Percentiles rank a stretch among this genome's conserved stretches.
phyloP scores from a whole-genome alignment of 2,113 vertebrate genomes.

The Symphodus melops region DNA sequence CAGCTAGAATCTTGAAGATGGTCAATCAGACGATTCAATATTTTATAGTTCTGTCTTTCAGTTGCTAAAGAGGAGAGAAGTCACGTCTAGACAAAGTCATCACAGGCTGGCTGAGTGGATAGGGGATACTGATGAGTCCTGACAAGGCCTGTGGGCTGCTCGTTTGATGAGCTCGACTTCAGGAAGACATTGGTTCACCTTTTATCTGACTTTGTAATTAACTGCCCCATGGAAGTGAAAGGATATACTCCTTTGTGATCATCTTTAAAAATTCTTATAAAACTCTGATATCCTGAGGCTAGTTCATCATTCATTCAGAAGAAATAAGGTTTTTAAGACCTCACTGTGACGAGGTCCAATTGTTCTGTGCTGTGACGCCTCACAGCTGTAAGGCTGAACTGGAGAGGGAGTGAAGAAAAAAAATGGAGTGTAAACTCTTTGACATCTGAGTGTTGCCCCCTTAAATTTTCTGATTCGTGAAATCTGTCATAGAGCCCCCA shows the following conservation, averaged over 20 bases:
- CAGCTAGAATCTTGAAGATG: conserved; percentile 40
- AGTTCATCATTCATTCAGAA: conserved; percentile 8
- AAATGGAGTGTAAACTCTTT: conserved; percentile 46
- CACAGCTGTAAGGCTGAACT: conserved; percentile 18
- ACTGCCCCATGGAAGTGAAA: conserved; percentile 35
- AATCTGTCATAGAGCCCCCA: conserved; percentile 56
- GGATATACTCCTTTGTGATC: conserved; percentile 22
- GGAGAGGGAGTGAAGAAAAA: conserved; percentile 36
- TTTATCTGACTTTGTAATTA: conserved; percentile 56
- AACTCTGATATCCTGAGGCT: background rate
- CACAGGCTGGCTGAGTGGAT: conserved; percentile 34
- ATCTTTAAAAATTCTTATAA: conserved; percentile 30
- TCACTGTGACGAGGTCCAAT: conserved; percentile 7
- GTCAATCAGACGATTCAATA: conserved; percentile 53
- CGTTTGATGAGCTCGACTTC: conserved; percentile 47
- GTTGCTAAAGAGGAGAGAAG: conserved; percentile 19
- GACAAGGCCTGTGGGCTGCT: conserved; percentile 56
- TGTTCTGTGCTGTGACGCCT: conserved; percentile 19
- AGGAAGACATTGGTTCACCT: conserved; percentile 62
- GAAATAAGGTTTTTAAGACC: conserved; percentile 18
- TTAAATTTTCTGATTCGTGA: conserved; percentile 45
- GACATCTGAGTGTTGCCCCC: conserved; percentile 26
- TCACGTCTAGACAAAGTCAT: conserved; percentile 64
- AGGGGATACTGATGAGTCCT: conserved; percentile 63
- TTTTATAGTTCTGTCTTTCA: conserved; percentile 38